Base-by-base conservation (phyloP, 1,140 invertebrate genomes). In the Dreissena rostriformis region DNA sequence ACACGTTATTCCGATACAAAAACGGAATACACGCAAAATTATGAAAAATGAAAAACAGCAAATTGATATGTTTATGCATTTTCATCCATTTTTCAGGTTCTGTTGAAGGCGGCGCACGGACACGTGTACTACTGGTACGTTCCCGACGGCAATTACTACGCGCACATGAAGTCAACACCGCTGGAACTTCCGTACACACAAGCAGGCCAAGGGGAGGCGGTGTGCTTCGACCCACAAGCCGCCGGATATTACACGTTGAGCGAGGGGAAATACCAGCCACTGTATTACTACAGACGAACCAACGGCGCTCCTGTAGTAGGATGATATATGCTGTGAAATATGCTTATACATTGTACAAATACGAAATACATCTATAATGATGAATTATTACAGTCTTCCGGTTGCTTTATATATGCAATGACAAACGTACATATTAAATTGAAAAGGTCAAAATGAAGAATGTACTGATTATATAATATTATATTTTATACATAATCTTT, bases 201-300 rank as follows among this genome's bases (percentile, higher is more conserved):
- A 8, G 87, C 88, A 66, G 39, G 84, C 10, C 67, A 77, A 15
- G 87, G 87, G 10, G 89, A 89, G 55, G 78, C 84, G 0, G 83
- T 90, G 0, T 81, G 82, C 26, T 91, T 86, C 82, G 79, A 85
- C 24, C 53, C 85, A 0, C 12, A 81, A 0, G 89, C 83, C 1
- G 22, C 49, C 17, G 88, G 88, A n/a, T 91, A 87, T 75, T 91
- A 89, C 71, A 90, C 89, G 0, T 24, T 88, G 12, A 76, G 84
- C 22, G 89, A 90, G 29, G 86, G 89, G 19, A 7, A 52, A 6
- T 75, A 87, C 52, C 57, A 84, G 75, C 67, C 77, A 26, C 70
- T 90, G 24, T 88, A 85, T 63, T 86, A 82, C 57, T 86, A 85
- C 72, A 28, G 57, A 51, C 66, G 86, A 1, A 61, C 22, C 12